phyloP scores from a whole-genome alignment of 2,888 invertebrate species.

The Ashinkailepas kermadecensis region DNA sequence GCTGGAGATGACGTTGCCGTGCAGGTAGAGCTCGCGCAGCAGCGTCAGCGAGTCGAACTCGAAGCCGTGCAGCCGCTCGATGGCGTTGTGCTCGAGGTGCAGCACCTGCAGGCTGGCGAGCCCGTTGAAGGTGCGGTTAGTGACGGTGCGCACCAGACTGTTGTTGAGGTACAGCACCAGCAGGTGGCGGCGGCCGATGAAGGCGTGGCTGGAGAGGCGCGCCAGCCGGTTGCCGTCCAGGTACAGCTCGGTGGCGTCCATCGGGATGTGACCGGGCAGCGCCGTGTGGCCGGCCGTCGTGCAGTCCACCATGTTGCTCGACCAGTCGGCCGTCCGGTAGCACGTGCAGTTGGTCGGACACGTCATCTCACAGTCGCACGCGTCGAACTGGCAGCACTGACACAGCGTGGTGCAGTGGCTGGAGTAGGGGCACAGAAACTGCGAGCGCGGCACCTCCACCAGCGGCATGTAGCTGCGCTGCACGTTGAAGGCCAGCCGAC shows the following conservation, averaged over 20 bases:
- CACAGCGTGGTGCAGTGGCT: constrained; percentile 77
- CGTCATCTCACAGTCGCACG: constrained; percentile 85
- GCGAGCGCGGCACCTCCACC: constrained; percentile 51
- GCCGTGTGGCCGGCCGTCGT: constrained; percentile 49
- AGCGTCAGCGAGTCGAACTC: constrained; percentile 60
- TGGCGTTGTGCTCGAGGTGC: constrained; percentile 66
- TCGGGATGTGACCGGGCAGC: constrained; percentile 72
- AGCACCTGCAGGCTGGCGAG: constrained; percentile 62
- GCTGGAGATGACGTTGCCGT: constrained; percentile 60
- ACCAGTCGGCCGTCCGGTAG: constrained; percentile 71
- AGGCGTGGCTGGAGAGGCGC: constrained; percentile 68
- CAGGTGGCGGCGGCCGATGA: constrained; percentile 72
- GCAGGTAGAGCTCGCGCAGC: constrained; percentile 63
- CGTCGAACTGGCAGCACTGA: constrained; percentile 83
- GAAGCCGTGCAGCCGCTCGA: constrained; percentile 62
- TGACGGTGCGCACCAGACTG: constrained; percentile 62
- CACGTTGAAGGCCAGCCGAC: constrained; percentile 56
- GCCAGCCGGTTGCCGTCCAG: constrained; percentile 74
- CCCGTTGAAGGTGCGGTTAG: constrained; percentile 75
- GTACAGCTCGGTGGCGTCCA: constrained; percentile 82
- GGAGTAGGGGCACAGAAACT: constrained; percentile 73
- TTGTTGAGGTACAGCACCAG: constrained; percentile 67
- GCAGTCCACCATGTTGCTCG: constrained; percentile 76
- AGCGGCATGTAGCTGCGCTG: constrained; percentile 35
- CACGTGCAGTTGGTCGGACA: constrained; percentile 79